phyloP scores from a whole-genome alignment of 2,797 vertebrate species.

The Smutsia gigantea region DNA sequence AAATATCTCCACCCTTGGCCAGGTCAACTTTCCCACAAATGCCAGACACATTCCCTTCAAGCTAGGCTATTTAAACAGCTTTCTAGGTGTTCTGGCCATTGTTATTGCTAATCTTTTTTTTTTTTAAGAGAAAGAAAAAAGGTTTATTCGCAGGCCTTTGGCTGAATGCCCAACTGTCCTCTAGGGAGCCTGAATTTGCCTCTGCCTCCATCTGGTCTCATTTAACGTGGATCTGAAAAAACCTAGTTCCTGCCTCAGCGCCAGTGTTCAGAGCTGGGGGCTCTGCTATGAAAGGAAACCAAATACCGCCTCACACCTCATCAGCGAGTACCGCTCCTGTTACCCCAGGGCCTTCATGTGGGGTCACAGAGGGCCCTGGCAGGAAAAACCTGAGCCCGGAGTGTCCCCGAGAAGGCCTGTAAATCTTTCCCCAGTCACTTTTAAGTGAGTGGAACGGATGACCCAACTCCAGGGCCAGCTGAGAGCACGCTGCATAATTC shows the following conservation, averaged over 20 bases:
- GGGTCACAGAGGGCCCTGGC: conserved; percentile 11
- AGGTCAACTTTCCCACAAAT: conserved; percentile 50
- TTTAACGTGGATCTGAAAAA: conserved; percentile 76
- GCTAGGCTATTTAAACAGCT: conserved; percentile 28
- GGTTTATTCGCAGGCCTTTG: conserved; percentile 72
- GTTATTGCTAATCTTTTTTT: neutral
- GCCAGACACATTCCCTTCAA: conserved; percentile 23
- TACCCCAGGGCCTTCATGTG: neutral
- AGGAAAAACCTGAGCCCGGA: conserved; percentile 28
- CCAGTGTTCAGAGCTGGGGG: conserved; percentile 55
- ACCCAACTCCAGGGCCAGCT: conserved; percentile 48
- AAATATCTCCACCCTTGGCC: conserved; percentile 33
- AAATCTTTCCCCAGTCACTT: conserved; percentile 22
- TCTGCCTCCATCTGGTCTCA: conserved; percentile 77
- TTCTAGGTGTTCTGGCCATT: conserved; percentile 66
- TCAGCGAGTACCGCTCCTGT: conserved; percentile 58
- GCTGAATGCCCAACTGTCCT: conserved; percentile 74
- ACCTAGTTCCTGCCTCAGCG: conserved; percentile 63
- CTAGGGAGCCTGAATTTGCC: conserved; percentile 75
- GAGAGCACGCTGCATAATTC: conserved; percentile 60
- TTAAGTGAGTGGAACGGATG: neutral
- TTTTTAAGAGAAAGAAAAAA: neutral
- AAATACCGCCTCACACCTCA: conserved; percentile 67
- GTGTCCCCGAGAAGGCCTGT: neutral
- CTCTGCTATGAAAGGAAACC: conserved; percentile 65